Conservation (phyloP, 1,140 invertebrate genomes). For the Achroia grisella region DNA sequence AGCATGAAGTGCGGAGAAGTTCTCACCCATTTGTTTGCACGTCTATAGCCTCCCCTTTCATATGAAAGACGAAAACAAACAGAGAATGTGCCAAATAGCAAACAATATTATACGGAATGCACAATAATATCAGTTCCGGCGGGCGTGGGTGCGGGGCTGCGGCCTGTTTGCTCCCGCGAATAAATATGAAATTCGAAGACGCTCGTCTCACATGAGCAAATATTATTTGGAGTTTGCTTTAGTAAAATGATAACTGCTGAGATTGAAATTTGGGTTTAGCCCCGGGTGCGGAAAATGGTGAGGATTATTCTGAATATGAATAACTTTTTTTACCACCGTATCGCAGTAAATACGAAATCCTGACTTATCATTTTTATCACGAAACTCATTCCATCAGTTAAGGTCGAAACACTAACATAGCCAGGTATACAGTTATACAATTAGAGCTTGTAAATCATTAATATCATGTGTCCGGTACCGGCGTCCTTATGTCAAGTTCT, state of each 20-base stretch:
- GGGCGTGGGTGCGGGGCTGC: conserved; percentile 22
- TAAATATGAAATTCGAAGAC: conserved; percentile 72
- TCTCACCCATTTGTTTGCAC: conserved; percentile 62
- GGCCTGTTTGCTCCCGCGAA: conserved; percentile 64
- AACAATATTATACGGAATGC: conserved; percentile 74
- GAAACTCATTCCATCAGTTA: no score
- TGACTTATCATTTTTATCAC: no score
- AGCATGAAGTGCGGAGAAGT: conserved; percentile 38
- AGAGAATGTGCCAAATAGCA: conserved; percentile 71
- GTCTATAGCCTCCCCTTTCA: conserved; percentile 66
- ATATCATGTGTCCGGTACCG: no score
- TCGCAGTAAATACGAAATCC: no score
- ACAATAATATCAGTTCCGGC: conserved; percentile 73
- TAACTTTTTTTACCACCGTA: not conserved
- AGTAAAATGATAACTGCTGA: conserved; percentile 71
- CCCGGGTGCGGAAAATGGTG: conserved; percentile 27
- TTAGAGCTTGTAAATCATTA: no score
- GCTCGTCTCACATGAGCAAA: conserved; percentile 59
- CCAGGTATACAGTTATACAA: no score
- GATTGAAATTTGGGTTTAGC: conserved; percentile 68
- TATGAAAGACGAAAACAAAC: conserved; percentile 72
- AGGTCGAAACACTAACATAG: no score
- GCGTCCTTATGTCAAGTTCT: no score
- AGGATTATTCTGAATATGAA: conserved; percentile 24
- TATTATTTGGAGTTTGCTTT: conserved; percentile 68